Evolutionary conservation across 2,113 vertebrate genomes (phyloP), one percentile per base, ranked within the genome.

Genomic region (Elaphurus davidianus): DNA sequence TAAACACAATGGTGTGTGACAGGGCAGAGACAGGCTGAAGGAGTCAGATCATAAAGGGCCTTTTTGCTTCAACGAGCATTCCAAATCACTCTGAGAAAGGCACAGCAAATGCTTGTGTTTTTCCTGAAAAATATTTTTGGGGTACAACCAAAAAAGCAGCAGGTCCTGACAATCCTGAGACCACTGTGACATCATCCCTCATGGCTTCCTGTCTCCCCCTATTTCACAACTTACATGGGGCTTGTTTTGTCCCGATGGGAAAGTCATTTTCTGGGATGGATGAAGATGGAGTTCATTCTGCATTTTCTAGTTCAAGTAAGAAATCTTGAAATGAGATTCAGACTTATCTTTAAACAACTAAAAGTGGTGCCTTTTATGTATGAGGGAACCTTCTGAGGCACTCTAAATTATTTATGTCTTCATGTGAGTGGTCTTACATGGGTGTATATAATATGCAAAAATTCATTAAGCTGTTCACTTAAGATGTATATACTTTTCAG

Each of bases 251-350:
- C 28, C 59, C 85, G 15, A 11, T 3, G 17, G 55, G n/a, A 81
- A 88, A 92, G 45, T 33, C 45, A 52, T 40, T 54, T 54, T 43
- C 43, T 74, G 23, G 21, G 5, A 43, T 78, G 50, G 45, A 62
- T 52, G 54, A 82, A 91, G 40, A 27, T 0, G 25, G 19, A 40
- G 33, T 23, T 67, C 50, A 21, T 60, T 91, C 45, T 86, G 25
- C 1, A 23, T 45, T 47, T 27, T 64, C 30, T 55, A 10, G 12
- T 21, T 7, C 11, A 57, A 54, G 36, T 19, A 47, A 79, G 52
- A 93, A 84, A 79, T 55, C 60, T 52, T 50, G 71, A 87, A 96
- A 90, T 89, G 67, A 94, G n/a, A 79, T 76, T 93, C 19, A 79
- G 30, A 89, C 71, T 92, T 94, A 43, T 78, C 33, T 59, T 85